Percentiles rank a stretch among this genome's conserved stretches.
Conservation (phyloP, 2,888 invertebrate species). For the Nemapogon koenigi region DNA sequence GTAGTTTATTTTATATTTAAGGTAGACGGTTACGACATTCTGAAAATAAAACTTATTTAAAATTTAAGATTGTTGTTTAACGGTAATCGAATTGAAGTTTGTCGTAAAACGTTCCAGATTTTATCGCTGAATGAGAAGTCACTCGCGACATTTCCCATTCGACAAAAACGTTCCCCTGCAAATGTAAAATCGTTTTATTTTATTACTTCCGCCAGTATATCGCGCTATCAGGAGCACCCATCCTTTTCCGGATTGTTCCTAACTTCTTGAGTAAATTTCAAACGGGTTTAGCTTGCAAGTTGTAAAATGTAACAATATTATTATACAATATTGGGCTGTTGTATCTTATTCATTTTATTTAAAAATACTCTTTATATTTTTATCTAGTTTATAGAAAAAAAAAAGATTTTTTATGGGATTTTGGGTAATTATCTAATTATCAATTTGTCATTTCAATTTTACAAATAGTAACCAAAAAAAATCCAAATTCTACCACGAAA, state of each 20-base stretch:
- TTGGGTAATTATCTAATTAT: no score
- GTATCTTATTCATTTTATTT: no score
- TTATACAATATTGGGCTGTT: no score
- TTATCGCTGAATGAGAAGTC: constrained; percentile 62
- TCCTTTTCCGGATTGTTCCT: constrained; percentile 30
- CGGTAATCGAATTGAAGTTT: constrained; percentile 59
- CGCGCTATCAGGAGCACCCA: constrained; percentile 46
- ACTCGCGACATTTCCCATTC: constrained; percentile 60
- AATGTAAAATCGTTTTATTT: constrained; percentile 66
- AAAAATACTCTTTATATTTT: no score
- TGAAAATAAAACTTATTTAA: constrained; percentile 25
- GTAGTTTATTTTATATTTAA: no score
- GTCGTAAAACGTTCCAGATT: constrained; percentile 63
- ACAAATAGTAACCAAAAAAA: no score
- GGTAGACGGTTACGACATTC: no score
- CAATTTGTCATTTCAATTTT: no score
- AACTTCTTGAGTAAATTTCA: constrained; percentile 34
- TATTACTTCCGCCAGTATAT: constrained; percentile 62
- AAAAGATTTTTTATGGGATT: no score
- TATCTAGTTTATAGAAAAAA: no score
- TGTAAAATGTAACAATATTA: no score
- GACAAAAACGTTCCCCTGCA: constrained; percentile 59
- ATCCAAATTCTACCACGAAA: no score
- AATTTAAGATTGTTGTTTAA: constrained; percentile 57
- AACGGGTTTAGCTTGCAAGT: constrained; percentile 12